Conservation (phyloP, 2,888 invertebrate genomes). For the Nezara viridula region DNA sequence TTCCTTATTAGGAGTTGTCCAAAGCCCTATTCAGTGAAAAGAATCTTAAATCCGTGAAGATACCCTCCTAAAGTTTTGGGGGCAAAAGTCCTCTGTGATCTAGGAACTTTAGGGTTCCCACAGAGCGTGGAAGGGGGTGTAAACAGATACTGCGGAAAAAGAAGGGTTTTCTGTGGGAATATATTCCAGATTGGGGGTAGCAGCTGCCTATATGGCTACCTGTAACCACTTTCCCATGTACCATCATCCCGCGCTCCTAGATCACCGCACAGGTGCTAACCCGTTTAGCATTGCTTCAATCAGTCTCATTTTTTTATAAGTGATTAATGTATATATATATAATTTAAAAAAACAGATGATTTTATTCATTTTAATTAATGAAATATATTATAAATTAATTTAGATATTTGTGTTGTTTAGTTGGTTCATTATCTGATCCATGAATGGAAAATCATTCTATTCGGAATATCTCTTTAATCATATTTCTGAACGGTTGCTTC, state of each 20-base stretch:
- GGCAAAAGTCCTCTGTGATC: constrained; percentile 50
- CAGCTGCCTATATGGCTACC: constrained; percentile 27
- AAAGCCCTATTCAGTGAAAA: neutral
- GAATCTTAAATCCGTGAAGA: constrained; percentile 24
- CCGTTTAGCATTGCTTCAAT: neutral
- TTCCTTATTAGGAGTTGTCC: constrained; percentile 17
- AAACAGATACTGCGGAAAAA: constrained; percentile 47
- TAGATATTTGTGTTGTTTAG: too few relatives aligned
- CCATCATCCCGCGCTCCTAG: neutral
- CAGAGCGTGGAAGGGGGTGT: constrained; percentile 52
- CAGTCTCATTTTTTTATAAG: neutral
- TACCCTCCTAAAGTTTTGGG: constrained; percentile 24
- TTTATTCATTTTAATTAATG: too few relatives aligned
- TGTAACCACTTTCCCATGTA: constrained; percentile 46
- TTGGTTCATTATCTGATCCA: too few relatives aligned
- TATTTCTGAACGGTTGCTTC: too few relatives aligned
- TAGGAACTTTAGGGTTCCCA: constrained; percentile 32
- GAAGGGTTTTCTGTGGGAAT: constrained; percentile 57
- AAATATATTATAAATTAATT: too few relatives aligned
- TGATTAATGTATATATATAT: neutral
- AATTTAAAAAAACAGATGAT: too few relatives aligned
- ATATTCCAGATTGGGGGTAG: constrained; percentile 3
- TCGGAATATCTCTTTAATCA: too few relatives aligned
- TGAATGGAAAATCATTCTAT: too few relatives aligned
- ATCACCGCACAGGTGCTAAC: neutral